A percentile compares a stretch with the other conserved stretches of the same genome.
phyloP scores from a whole-genome alignment of 1,140 invertebrate species.

The Cherax quadricarinatus region DNA sequence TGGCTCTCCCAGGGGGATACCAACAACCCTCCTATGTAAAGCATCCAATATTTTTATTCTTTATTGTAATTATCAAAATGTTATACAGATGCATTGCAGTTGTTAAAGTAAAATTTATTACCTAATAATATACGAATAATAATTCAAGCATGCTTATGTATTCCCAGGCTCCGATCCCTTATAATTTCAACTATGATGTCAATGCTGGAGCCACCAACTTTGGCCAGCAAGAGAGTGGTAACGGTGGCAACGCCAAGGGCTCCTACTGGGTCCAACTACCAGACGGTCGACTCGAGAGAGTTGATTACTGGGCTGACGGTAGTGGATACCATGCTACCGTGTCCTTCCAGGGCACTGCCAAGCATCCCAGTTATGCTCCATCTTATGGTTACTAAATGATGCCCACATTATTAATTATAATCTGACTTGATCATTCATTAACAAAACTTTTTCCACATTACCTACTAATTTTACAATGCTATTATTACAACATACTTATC shows the following conservation, averaged over 20 bases:
- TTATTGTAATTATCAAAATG: not conserved
- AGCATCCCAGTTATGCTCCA: conserved; percentile 31
- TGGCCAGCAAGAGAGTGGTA: conserved; percentile 64
- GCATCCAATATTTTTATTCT: not conserved
- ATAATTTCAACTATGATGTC: conserved; percentile 71
- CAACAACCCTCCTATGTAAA: not conserved
- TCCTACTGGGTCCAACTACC: conserved; percentile 73
- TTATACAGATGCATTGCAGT: not conserved
- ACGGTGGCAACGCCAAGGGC: conserved; percentile 70
- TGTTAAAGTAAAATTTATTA: no score
- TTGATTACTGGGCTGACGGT: conserved; percentile 67
- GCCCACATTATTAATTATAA: no score
- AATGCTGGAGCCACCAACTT: conserved; percentile 68
- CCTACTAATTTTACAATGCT: no score
- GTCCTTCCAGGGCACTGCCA: conserved; percentile 64
- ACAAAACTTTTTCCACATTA: no score
- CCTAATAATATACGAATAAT: not conserved
- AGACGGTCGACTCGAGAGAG: conserved; percentile 72
- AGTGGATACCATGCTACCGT: conserved; percentile 69
- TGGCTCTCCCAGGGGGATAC: not conserved
- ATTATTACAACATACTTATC: no score
- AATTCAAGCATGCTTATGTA: no score
- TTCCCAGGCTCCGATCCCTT: conserved; percentile 61
- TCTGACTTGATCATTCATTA: no score
- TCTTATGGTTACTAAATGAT: no score